Evolutionary conservation across 1,140 invertebrate species (phyloP).

Genomic region (Dryas iulia): DNA sequence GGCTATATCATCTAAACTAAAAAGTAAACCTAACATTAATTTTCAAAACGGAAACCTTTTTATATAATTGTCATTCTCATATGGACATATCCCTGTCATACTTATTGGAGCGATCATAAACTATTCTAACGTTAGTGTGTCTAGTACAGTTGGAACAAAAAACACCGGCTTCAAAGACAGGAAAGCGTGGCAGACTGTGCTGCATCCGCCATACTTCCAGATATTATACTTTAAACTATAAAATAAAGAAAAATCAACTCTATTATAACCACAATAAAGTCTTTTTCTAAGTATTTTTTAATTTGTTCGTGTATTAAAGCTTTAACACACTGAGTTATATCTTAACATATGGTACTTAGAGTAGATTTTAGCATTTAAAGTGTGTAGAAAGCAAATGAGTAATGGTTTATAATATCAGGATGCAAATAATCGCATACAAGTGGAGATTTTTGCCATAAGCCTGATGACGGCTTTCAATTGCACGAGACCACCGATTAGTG

Average conservation of each 20-base stretch:
- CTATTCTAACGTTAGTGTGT: constrained; percentile 9
- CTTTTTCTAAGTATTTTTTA: not conserved
- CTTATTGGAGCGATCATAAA: constrained; percentile 9
- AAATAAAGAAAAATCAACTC: constrained; percentile 26
- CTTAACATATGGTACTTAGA: not conserved
- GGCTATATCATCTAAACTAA: not conserved
- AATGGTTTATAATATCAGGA: constrained; percentile 28
- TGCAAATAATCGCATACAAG: constrained; percentile 23
- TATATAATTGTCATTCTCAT: not conserved
- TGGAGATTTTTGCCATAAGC: constrained; percentile 20
- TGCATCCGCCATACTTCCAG: constrained; percentile 45
- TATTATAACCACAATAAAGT: constrained; percentile 8
- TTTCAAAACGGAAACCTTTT: not conserved
- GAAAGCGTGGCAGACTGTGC: constrained; percentile 48
- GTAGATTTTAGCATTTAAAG: constrained; percentile 9
- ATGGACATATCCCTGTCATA: not conserved
- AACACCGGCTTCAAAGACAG: constrained; percentile 41
- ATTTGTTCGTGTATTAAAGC: not conserved
- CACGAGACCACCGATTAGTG: not conserved
- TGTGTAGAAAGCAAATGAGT: constrained; percentile 22
- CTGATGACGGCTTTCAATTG: constrained; percentile 27
- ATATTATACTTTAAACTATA: not conserved
- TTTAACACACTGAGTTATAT: not conserved
- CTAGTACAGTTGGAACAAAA: constrained; percentile 20
- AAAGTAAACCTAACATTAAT: not conserved